phyloP scores from a whole-genome alignment of 2,888 invertebrate species.

The Cerceris rybyensis region DNA sequence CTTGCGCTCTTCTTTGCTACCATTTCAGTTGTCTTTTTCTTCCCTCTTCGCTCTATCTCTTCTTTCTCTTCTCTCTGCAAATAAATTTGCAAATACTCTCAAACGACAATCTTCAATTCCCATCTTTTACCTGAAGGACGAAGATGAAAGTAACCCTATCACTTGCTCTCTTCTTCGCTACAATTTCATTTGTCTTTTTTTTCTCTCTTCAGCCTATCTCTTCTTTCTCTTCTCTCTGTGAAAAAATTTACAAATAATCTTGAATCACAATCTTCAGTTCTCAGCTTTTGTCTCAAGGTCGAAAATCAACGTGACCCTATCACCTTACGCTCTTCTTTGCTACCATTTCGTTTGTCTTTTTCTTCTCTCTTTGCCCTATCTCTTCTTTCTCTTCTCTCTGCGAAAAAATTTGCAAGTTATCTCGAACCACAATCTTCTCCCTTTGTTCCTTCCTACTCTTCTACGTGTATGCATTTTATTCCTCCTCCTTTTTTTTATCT shows the following conservation, averaged over 20 bases:
- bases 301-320: constrained; percentile 43
- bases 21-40: neutral
- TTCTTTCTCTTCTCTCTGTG: neutral
- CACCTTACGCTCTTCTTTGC: constrained; percentile 8
- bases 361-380: neutral
- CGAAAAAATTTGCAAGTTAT: constrained; percentile 39
- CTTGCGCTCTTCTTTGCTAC: constrained; percentile 10
- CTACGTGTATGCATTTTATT: no score
- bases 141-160: constrained; percentile 30
- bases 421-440: constrained; percentile 36
- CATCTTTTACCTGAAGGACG: constrained; percentile 58
- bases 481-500: neutral
- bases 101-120: constrained; percentile 45
- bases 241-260: constrained; percentile 38
- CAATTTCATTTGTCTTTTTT: neutral
- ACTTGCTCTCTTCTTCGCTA: constrained; percentile 15
- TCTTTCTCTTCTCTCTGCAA: neutral
- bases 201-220: constrained; percentile 13
- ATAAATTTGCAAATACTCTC: constrained; percentile 53
- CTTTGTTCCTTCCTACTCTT: neutral
- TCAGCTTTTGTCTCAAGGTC: constrained; percentile 58
- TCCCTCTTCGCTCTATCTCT: constrained; percentile 13
- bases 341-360: constrained; percentile 5
- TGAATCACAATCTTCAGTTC: constrained; percentile 36
- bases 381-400: constrained; percentile 1